phyloP scores from a whole-genome alignment of 1,140 invertebrate genomes.

The Idris sp. region DNA sequence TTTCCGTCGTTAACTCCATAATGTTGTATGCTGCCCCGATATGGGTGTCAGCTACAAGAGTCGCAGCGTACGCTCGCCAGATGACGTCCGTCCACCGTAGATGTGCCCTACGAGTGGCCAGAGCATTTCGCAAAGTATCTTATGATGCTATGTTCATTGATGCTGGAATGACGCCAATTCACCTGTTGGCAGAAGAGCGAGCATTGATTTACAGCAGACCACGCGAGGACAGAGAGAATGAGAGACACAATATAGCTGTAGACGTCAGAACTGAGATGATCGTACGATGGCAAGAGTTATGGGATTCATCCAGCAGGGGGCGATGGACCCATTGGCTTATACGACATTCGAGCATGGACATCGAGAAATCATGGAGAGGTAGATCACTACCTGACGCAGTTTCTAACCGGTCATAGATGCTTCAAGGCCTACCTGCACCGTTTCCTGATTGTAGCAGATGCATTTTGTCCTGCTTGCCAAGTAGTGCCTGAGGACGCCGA shows the following conservation, averaged over 20 bases:
- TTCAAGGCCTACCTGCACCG: neutral
- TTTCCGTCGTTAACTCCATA: conserved; percentile 11
- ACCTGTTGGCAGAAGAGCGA: neutral
- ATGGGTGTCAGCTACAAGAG: too few species aligned
- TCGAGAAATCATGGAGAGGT: too few species aligned
- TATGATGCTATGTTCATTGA: neutral
- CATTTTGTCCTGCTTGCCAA: neutral
- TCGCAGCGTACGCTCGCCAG: too few species aligned
- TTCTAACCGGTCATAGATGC: neutral
- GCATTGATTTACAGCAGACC: neutral
- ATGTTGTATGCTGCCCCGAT: conserved; percentile 29
- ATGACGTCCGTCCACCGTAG: too few species aligned
- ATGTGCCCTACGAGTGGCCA: neutral
- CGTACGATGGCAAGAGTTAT: neutral
- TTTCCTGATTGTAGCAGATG: neutral
- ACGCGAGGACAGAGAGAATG: neutral
- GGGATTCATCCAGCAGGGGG: neutral
- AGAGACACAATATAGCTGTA: neutral
- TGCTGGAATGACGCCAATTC: neutral
- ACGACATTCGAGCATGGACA: neutral
- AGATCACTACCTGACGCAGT: too few species aligned
- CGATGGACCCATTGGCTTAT: conserved; percentile 2
- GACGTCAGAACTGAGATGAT: neutral
- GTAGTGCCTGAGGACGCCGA: neutral
- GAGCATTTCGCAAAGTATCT: neutral